Evolutionary conservation across 2,888 invertebrate species (phyloP).

Genomic region (Mermis nigrescens): DNA sequence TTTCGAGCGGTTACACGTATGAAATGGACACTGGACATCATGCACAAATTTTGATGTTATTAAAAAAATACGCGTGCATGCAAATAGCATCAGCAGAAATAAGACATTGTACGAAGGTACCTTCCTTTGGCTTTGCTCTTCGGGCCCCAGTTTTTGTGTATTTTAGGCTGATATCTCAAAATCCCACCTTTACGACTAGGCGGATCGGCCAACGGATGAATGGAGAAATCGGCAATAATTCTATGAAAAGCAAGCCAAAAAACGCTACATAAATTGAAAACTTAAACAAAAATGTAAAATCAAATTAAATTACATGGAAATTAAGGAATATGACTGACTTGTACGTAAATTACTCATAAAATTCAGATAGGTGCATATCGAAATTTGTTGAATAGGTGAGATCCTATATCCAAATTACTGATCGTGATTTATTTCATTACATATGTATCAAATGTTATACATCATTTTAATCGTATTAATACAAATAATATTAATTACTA

Average conservation of each 20-base stretch:
- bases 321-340: neutral
- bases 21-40: no score
- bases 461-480: no score
- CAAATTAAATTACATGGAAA: neutral
- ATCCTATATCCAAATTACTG: no score
- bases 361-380: neutral
- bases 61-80: no score
- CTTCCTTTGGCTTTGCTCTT: slow-evolving; percentile 29
- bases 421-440: no score
- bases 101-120: neutral
- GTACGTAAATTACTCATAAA: neutral
- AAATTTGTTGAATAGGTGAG: no score
- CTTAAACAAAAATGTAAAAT: neutral
- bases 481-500: no score
- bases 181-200: slow-evolving; percentile 21
- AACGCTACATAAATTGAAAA: neutral
- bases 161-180: slow-evolving; percentile 24
- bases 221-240: slow-evolving; percentile 17
- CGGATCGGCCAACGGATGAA: slow-evolving; percentile 21
- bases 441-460: no score
- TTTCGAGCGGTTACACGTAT: no score
- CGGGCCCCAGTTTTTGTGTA: slow-evolving; percentile 31
- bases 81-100: no score
- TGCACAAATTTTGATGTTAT: neutral
- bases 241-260: slow-evolving; percentile 10